These are phyloP conservation scores for Dolichallabes microphthalmus DNA, from an alignment of 2,113 vertebrate species.

Conservation along the genomic window DNA sequence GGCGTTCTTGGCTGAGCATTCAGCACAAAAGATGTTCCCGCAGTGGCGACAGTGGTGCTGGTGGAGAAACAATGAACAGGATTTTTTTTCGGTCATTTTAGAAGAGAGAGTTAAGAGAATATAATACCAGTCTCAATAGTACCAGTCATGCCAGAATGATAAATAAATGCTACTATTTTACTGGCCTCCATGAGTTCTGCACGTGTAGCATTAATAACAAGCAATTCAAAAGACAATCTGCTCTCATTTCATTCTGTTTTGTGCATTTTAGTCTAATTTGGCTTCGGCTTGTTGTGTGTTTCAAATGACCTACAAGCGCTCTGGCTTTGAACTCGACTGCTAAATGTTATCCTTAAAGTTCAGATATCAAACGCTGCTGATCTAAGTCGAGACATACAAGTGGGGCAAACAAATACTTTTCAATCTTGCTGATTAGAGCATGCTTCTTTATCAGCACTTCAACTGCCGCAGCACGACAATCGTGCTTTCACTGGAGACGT, in stretches of 20 bases:
- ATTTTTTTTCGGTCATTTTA: background rate
- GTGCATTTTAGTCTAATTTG: background rate
- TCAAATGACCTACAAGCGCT: background rate
- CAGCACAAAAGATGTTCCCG: constrained; percentile 96
- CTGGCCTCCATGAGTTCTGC: background rate
- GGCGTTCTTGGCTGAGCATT: constrained; percentile 91
- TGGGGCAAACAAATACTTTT: constrained; percentile 8
- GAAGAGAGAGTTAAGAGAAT: too few species aligned
- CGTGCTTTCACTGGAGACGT: constrained; percentile 10
- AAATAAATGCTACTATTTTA: background rate
- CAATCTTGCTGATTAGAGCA: background rate
- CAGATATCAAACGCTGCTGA: background rate
- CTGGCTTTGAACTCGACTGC: background rate
- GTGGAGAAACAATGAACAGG: constrained; percentile 33
- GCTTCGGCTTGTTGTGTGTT: background rate
- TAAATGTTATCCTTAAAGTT: background rate
- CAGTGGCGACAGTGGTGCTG: constrained; percentile 99
- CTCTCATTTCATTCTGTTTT: background rate
- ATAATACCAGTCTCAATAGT: background rate
- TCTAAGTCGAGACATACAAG: constrained; percentile 9
- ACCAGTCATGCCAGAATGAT: background rate
- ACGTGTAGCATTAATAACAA: background rate
- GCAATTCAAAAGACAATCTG: background rate
- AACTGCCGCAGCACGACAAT: background rate
- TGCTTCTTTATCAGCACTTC: background rate